phyloP scores from a whole-genome alignment of 2,113 vertebrate genomes.

The Hyperopisus bebe region DNA sequence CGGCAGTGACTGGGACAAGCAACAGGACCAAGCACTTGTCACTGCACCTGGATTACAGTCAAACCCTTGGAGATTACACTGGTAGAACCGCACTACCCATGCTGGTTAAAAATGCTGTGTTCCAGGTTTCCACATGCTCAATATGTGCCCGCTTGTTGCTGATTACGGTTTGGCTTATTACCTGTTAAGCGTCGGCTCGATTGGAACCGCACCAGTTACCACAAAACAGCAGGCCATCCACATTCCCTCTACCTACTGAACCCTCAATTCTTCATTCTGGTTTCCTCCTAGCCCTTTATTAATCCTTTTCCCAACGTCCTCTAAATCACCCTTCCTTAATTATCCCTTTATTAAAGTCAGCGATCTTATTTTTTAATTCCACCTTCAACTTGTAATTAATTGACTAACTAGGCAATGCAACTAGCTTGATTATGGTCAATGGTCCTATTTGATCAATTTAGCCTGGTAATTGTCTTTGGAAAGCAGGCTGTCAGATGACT shows the following conservation, averaged over 20 bases:
- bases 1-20: neutral
- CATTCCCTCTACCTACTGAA: neutral
- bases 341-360: neutral
- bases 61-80: neutral
- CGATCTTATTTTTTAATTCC: neutral
- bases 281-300: neutral
- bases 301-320: neutral
- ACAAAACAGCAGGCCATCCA: neutral
- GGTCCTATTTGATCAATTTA: neutral
- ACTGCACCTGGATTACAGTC: neutral
- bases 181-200: neutral
- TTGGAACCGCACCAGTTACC: neutral
- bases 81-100: neutral
- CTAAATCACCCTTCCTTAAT: neutral
- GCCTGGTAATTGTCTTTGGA: neutral
- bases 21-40: neutral
- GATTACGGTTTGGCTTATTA: neutral
- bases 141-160: neutral
- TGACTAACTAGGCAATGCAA: neutral
- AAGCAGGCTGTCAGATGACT: neutral
- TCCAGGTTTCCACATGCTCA: neutral
- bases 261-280: neutral
- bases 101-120: neutral
- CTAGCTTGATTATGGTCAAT: neutral
- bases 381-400: neutral